A percentile compares a stretch with the other conserved stretches of the same genome.
Evolutionary conservation across 1,140 invertebrate genomes (phyloP).

Genomic region (Semibalanus balanoides): DNA sequence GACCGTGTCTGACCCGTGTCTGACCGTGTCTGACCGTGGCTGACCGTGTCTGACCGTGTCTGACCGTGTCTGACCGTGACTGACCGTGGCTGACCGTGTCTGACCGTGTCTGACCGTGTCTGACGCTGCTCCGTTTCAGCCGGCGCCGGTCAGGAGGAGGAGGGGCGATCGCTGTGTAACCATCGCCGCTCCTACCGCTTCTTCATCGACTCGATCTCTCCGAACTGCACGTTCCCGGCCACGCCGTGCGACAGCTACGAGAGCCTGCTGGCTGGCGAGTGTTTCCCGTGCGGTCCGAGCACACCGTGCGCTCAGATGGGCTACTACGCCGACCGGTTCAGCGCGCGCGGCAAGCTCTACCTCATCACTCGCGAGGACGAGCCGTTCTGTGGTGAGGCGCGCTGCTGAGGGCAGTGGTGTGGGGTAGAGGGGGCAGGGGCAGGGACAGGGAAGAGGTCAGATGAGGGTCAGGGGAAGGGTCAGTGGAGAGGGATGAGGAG

Average conservation of each 20-base stretch:
- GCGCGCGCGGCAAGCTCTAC: constrained; percentile 59
- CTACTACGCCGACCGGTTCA: constrained; percentile 70
- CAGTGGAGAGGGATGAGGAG: no score
- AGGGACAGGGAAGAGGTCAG: no score
- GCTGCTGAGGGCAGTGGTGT: constrained; percentile 4
- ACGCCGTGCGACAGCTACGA: constrained; percentile 76
- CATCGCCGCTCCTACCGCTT: constrained; percentile 82
- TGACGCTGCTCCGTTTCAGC: neutral
- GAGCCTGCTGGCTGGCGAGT: constrained; percentile 57
- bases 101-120: no score
- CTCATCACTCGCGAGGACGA: constrained; percentile 76
- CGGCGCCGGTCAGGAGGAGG: constrained; percentile 37
- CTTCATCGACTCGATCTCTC: constrained; percentile 83
- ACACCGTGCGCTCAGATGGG: constrained; percentile 77
- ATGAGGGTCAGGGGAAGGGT: no score
- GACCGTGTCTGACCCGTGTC: no score
- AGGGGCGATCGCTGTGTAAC: constrained; percentile 77
- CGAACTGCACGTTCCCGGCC: constrained; percentile 72
- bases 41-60: no score
- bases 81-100: no score
- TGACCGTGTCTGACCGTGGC: no score
- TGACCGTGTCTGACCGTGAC: no score
- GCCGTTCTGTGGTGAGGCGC: constrained; percentile 63
- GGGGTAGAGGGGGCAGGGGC: no score
- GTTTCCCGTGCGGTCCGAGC: constrained; percentile 45